Base-by-base conservation (phyloP, 2,888 invertebrate genomes). In the Aquatica leii region DNA sequence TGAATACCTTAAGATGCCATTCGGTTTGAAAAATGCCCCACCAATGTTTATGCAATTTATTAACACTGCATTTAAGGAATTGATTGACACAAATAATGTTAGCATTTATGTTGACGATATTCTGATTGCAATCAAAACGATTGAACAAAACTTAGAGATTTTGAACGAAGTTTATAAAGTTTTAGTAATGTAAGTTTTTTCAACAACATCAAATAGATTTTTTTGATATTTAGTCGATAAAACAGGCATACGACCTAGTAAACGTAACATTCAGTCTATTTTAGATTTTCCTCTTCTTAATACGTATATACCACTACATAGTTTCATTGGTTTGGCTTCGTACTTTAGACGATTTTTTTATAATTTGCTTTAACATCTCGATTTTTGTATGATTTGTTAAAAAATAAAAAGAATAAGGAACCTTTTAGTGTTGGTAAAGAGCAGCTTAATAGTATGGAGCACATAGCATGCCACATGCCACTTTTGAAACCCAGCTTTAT, bases 1-100 rank as follows among this genome's bases (percentile, higher is more conserved):
- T 46, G 46, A 46, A 12, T 46, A n/a, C 17, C 3, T 46, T 9
- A 46, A 46, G 46, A 46, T 46, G 48, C 24, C 18, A 15, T 48
- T 48, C 18, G 48, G 48, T n/a, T 12, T 20, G 3, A 15, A 18
- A 11, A 21, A 20, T 24, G 9, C 17, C 9, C 21, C 48, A 15
- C 11, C 15, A 9, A 15, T 24, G 12, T 48, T 48, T 48, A 24
- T 24, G 20, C 20, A 20, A 20, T 48, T 48, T 20, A 48, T 20
- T n/a, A 20, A 48, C 18, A 15, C 20, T 3, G 18, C 18, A 15
- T 48, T 48, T 48, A 18, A 12, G 9, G 24, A 24, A 48, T 12
- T 48, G 11, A 15, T 48, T 12, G 18, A 48, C 11, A 2, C 8
- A 15, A 20, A 20, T 2, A 15, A 48, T 18, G 12, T 20, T 48